A percentile compares a stretch with the other conserved stretches of the same genome.
These are phyloP conservation scores for Pristionchus arcanus DNA, from an alignment of 2,888 invertebrate species.

Conservation along the genomic window DNA sequence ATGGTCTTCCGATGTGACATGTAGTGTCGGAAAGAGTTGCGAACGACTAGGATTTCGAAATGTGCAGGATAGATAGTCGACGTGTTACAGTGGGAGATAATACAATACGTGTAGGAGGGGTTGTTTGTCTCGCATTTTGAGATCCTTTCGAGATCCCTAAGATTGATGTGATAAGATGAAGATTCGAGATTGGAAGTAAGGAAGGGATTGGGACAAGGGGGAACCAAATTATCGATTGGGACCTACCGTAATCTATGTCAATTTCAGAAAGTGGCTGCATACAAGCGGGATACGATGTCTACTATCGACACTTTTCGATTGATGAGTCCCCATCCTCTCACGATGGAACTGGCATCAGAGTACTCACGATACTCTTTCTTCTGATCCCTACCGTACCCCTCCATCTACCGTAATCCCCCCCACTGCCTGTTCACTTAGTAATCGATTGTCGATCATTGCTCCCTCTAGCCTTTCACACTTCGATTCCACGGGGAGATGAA, in stretches of 20 bases:
- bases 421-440: conserved; percentile 21
- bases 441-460: background rate
- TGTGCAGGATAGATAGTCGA: background rate
- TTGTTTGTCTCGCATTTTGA: conserved; percentile 38
- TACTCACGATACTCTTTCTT: conserved; percentile 75
- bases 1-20: background rate
- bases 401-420: conserved; percentile 16
- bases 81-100: background rate
- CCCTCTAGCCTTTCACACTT: conserved; percentile 25
- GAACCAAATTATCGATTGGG: conserved; percentile 61
- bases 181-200: conserved; percentile 62
- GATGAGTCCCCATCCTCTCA: conserved; percentile 77
- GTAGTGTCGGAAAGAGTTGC: background rate
- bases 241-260: conserved; percentile 55
- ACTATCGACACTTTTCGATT: conserved; percentile 78
- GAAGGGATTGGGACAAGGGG: conserved; percentile 58
- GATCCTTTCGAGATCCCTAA: conserved; percentile 36
- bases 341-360: conserved; percentile 78
- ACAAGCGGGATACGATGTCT: conserved; percentile 77
- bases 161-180: conserved; percentile 57
- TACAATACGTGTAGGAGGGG: conserved; percentile 45
- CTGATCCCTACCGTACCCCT: conserved; percentile 54
- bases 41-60: background rate
- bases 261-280: conserved; percentile 78
- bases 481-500: background rate